Evolutionary conservation across 2,888 invertebrate genomes (phyloP).

Genomic region (Himalopsyche anomala): DNA sequence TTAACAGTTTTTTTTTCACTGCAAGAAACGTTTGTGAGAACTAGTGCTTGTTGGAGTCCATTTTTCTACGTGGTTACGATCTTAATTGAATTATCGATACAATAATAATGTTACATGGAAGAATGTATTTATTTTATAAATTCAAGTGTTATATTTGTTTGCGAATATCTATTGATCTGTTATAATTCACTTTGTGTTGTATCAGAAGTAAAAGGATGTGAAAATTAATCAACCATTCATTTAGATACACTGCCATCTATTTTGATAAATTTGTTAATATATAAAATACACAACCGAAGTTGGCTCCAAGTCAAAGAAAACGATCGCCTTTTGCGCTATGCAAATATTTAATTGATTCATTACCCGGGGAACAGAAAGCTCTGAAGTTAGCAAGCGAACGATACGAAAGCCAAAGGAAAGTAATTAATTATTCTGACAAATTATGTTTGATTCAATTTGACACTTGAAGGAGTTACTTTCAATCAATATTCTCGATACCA

Average conservation of each 20-base stretch:
- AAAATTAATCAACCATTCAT: conserved; percentile 18
- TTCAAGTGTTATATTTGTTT: too few species aligned
- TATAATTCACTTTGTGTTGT: too few species aligned
- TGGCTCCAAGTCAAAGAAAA: conserved; percentile 25
- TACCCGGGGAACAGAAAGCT: conserved; percentile 22
- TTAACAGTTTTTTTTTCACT: too few species aligned
- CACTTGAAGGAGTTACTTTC: conserved; percentile 29
- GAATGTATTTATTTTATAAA: too few species aligned
- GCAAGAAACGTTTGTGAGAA: too few species aligned
- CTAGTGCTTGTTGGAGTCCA: too few species aligned
- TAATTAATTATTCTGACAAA: conserved; percentile 34
- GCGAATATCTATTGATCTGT: too few species aligned
- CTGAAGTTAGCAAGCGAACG: conserved; percentile 1
- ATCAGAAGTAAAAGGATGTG: background rate
- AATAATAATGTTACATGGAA: too few species aligned
- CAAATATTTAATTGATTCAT: conserved; percentile 34
- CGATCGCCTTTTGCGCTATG: conserved; percentile 34
- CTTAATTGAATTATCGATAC: too few species aligned
- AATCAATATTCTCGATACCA: conserved; percentile 31
- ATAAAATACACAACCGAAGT: conserved; percentile 25
- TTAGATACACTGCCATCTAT: background rate
- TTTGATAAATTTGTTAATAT: conserved; percentile 6
- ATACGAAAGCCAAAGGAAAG: conserved; percentile 31
- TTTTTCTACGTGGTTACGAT: too few species aligned
- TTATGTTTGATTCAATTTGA: conserved; percentile 34